Base-by-base conservation (phyloP, 2,888 invertebrate species). In the Amphimallon solstitiale region DNA sequence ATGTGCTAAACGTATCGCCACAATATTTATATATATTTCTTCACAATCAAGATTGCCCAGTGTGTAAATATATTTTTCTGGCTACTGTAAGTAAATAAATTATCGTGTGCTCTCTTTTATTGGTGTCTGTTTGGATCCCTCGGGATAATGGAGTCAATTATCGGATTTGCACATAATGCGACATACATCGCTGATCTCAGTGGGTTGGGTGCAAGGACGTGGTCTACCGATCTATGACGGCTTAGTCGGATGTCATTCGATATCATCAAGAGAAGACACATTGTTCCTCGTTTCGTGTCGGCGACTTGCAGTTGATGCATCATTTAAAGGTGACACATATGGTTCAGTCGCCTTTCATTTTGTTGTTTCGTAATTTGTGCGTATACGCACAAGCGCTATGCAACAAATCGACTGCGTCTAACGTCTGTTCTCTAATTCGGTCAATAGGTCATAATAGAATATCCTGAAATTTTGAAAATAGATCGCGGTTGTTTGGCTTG, bases 101-200 rank as follows among this genome's bases (percentile, higher is more conserved):
- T n/a, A n/a, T n/a, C n/a, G n/a, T n/a, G 14, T 43, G 14, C 3
- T 7, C 43, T 17, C 15, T 7, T 43, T 43, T n/a, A 21, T 29
- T 29, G 21, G 21, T 67, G 67, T 71, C 67, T 59, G 56, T 38
- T 21, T 62, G 65, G 64, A 68, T 66, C 69, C 74, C 75, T 75
- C 77, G 74, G 74, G 76, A 78, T 78, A 76, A 78, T 76, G 76
- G 77, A 78, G 76, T 75, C 77, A 79, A 78, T 79, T 78, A 78
- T 78, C 76, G 77, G 77, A 79, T 79, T 79, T 80, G 78, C 79
- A 80, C 79, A 78, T 79, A 79, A 78, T 79, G 75, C 75, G 78
- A 72, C 70, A 73, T 71, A 74, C 71, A 71, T 68, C 71, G 73
- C 68, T 74, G 72, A 67, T 68, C 72, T 69, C 72, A 74, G 75